A percentile compares a stretch with the other conserved stretches of the same genome.
Evolutionary conservation across 2,888 invertebrate species (phyloP).

Genomic region (Scaptodrosophila latifasciaeformis): DNA sequence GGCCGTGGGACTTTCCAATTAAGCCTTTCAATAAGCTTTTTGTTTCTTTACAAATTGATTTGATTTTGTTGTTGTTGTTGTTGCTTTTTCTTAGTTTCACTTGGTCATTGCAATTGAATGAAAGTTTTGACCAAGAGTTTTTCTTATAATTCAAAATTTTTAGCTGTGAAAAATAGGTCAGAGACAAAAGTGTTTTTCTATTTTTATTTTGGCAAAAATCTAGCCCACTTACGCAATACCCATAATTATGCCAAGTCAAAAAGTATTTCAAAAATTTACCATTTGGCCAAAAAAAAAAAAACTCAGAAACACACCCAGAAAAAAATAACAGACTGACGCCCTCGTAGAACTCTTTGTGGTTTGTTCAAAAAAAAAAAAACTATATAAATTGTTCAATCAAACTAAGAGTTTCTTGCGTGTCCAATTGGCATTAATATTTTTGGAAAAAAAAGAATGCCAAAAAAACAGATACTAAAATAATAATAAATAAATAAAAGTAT

Average conservation of each 20-base stretch:
- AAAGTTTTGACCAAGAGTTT: no score
- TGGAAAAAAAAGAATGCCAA: no score
- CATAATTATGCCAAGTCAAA: constrained; percentile 6
- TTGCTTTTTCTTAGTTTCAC: constrained; percentile 31
- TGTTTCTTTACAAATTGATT: neutral
- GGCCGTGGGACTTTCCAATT: neutral
- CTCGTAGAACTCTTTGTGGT: neutral
- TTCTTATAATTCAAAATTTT: no score
- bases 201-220: no score
- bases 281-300: constrained; percentile 9
- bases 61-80: constrained; percentile 13
- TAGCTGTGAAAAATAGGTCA: no score
- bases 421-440: constrained; percentile 49
- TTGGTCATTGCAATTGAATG: constrained; percentile 26
- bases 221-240: constrained; percentile 20
- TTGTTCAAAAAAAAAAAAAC: no score
- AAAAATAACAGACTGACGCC: neutral
- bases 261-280: constrained; percentile 4
- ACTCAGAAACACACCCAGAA: constrained; percentile 4
- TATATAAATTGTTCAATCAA: constrained; percentile 44
- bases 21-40: neutral
- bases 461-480: no score
- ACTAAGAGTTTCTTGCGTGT: constrained; percentile 59
- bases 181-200: no score
- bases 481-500: no score